Base-by-base conservation (phyloP, 2,888 invertebrate genomes). In the Clusia tigrina region DNA sequence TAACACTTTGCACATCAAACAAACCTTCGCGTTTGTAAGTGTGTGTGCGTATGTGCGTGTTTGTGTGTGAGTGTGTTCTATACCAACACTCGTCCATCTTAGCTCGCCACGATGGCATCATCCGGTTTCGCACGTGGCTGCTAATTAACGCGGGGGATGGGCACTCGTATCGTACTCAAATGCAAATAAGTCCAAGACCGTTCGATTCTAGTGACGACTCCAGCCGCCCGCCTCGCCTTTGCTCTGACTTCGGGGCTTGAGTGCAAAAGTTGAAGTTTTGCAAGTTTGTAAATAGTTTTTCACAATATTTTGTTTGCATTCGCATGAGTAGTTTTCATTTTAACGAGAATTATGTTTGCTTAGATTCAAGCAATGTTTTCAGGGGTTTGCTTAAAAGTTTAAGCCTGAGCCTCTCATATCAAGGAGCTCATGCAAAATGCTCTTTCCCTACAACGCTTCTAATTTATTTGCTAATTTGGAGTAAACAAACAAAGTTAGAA, bases 61-160 rank as follows among this genome's bases (percentile, higher is more conserved):
- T n/a, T n/a, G n/a, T n/a, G n/a, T n/a, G n/a, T n/a, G n/a, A n/a
- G n/a, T n/a, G n/a, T n/a, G n/a, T n/a, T n/a, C n/a, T n/a, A n/a
- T n/a, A n/a, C n/a, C n/a, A n/a, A n/a, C n/a, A n/a, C n/a, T n/a
- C n/a, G n/a, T n/a, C n/a, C n/a, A n/a, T n/a, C n/a, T n/a, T n/a
- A n/a, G n/a, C n/a, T n/a, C n/a, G n/a, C n/a, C n/a, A n/a, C n/a
- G n/a, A n/a, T n/a, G n/a, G n/a, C n/a, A n/a, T 17, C 42, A 42
- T 42, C 77, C 77, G 77, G 76, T 69, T 77, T 79, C 74, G 58
- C 77, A 74, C 70, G 57, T 61, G 66, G 60, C 66, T 71, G 76
- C 72, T 78, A 79, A 76, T 76, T 78, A 73, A 78, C 72, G 68
- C 71, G 73, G 70, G 42, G 42, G 12, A 9, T 32, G 5, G 32